These are phyloP conservation scores for Cavia porcellus DNA, from an alignment of 2,113 vertebrate species.

Conservation along the genomic window DNA sequence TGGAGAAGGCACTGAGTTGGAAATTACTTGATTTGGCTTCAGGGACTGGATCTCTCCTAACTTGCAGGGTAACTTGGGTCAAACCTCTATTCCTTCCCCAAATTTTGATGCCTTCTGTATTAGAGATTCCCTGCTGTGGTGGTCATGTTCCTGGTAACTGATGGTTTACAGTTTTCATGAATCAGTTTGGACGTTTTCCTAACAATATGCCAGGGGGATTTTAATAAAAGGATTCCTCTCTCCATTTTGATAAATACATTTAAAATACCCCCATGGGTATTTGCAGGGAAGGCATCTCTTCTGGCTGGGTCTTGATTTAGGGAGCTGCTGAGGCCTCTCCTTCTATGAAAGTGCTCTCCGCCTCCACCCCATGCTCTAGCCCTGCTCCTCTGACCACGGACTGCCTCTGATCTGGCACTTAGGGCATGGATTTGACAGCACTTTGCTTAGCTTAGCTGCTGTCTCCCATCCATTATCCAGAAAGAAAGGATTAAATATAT, in stretches of 20 bases:
- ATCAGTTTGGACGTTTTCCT: conserved; percentile 25
- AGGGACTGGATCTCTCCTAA: background rate
- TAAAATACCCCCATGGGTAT: background rate
- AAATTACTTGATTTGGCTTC: background rate
- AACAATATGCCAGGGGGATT: background rate
- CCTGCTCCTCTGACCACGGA: background rate
- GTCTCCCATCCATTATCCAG: conserved; percentile 15
- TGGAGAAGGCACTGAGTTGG: background rate
- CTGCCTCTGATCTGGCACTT: background rate
- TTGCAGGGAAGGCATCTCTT: background rate
- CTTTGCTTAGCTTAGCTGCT: background rate
- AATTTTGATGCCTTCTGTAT: background rate
- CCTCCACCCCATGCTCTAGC: background rate
- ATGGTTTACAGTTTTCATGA: background rate
- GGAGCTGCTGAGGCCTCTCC: background rate
- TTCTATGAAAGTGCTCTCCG: background rate
- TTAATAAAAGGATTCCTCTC: background rate
- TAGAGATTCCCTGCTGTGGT: background rate
- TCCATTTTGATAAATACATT: conserved; percentile 28
- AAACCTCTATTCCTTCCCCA: background rate
- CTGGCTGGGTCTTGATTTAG: background rate
- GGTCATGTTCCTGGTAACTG: background rate
- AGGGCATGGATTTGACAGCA: background rate
- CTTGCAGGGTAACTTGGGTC: background rate
- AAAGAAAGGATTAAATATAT: conserved; percentile 21